Percentiles rank a stretch among this genome's conserved stretches.
Evolutionary conservation across 2,113 vertebrate species (phyloP).

Genomic region (Garra rufa): DNA sequence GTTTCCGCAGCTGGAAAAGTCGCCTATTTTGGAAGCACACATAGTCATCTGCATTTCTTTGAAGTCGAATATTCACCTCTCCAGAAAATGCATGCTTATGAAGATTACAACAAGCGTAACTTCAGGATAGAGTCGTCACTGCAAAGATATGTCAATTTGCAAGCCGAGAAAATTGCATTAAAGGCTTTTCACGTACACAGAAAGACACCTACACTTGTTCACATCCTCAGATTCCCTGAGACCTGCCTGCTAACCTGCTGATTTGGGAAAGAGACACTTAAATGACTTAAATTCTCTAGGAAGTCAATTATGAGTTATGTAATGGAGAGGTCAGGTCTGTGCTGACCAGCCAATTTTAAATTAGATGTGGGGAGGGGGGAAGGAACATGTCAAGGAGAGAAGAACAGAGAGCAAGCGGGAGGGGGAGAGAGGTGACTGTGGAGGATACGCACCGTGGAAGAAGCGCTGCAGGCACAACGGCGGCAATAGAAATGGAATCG

Average conservation of each 20-base stretch:
- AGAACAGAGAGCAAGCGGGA: background rate
- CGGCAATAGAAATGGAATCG: background rate
- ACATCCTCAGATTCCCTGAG: background rate
- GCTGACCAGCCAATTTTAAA: slow-evolving; percentile 58
- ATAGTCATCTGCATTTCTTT: slow-evolving; percentile 40
- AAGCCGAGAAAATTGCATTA: slow-evolving; percentile 23
- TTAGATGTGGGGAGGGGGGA: slow-evolving; percentile 26
- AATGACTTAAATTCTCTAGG: slow-evolving; percentile 11
- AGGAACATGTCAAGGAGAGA: slow-evolving; percentile 31
- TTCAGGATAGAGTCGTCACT: background rate
- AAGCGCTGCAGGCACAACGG: slow-evolving; percentile 3
- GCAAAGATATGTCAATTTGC: background rate
- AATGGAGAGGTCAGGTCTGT: slow-evolving; percentile 39
- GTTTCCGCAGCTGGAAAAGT: slow-evolving; percentile 10
- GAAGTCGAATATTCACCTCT: slow-evolving; percentile 40
- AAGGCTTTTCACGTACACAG: slow-evolving; percentile 11
- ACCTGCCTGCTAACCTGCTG: slow-evolving; percentile 16
- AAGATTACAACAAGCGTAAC: slow-evolving; percentile 48
- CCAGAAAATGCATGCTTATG: background rate
- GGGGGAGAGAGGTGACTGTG: slow-evolving; percentile 15
- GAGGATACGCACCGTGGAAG: background rate
- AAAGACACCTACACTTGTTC: slow-evolving; percentile 22
- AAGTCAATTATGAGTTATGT: slow-evolving; percentile 40
- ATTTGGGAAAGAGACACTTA: slow-evolving; percentile 21
- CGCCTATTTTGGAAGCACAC: background rate